phyloP scores from a whole-genome alignment of 2,797 vertebrate species.

The Psittacula echo region DNA sequence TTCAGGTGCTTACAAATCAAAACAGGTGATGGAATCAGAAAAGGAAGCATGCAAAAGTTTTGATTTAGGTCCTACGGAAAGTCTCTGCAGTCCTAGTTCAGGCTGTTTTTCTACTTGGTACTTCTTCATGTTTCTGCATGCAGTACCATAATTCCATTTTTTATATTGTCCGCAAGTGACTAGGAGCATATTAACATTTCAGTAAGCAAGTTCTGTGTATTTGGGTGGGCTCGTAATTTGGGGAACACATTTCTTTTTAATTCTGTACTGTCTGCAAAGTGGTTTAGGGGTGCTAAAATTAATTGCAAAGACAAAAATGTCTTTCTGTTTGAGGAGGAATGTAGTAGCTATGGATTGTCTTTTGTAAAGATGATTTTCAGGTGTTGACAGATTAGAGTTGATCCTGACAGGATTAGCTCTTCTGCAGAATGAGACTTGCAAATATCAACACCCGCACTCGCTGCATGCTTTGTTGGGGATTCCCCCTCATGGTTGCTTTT shows the following conservation, averaged over 20 bases:
- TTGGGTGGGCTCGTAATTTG: background rate
- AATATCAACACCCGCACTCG: background rate
- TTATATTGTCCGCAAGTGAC: background rate
- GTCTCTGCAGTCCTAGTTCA: background rate
- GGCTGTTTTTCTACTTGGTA: background rate
- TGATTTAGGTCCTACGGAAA: background rate
- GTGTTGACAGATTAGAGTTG: background rate
- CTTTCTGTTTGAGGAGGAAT: background rate
- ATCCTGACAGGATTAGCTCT: background rate
- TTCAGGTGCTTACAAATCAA: background rate
- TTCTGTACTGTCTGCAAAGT: background rate
- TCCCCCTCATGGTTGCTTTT: rapidly evolving
- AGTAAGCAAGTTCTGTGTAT: background rate
- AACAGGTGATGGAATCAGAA: background rate
- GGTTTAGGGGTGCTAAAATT: background rate
- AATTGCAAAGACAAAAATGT: background rate
- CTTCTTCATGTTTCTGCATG: background rate
- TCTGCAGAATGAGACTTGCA: background rate
- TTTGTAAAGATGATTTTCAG: background rate
- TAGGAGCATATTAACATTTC: background rate
- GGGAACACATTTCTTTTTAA: background rate
- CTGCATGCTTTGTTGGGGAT: background rate
- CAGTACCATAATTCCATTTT: background rate
- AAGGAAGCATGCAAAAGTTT: background rate
- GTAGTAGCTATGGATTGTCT: background rate